Evolutionary conservation across 2,888 invertebrate genomes (phyloP).

Genomic region (Notodonta ziczac): DNA sequence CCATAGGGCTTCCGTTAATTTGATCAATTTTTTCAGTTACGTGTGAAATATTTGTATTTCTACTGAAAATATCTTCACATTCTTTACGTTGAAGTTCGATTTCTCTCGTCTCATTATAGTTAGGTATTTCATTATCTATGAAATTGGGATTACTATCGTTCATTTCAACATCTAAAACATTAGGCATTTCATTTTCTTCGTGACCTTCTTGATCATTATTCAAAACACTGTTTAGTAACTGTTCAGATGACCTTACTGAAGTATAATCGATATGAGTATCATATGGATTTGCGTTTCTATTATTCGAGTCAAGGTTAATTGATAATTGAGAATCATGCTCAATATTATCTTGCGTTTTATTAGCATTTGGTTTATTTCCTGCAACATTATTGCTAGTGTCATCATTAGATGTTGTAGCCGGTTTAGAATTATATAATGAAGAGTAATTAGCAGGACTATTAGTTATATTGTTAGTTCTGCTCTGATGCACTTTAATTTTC

Average conservation of each 20-base stretch:
- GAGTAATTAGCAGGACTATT: conserved; percentile 39
- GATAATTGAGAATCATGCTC: conserved; percentile 3
- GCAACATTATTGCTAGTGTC: conserved; percentile 9
- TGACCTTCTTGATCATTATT: conserved; percentile 22
- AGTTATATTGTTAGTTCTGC: conserved; percentile 31
- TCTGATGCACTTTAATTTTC: conserved; percentile 45
- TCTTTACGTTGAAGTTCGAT: neutral
- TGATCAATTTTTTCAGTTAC: conserved; percentile 4
- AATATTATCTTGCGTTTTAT: conserved; percentile 4
- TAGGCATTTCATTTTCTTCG: conserved; percentile 7
- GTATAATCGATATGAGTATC: conserved; percentile 29
- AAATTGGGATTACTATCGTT: conserved; percentile 13
- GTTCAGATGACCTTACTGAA: conserved; percentile 50
- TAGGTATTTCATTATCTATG: neutral
- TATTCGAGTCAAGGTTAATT: neutral
- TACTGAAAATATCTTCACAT: neutral
- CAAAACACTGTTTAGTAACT: conserved; percentile 54
- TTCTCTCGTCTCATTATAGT: conserved; percentile 2
- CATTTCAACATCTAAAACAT: conserved; percentile 28
- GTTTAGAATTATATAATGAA: conserved; percentile 19
- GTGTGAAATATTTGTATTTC: conserved; percentile 3
- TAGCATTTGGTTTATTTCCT: conserved; percentile 5
- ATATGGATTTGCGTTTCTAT: conserved; percentile 3
- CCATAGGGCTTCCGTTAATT: neutral
- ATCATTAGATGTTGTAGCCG: conserved; percentile 12